Base-by-base conservation (phyloP, 2,797 vertebrate species). In the Vespertilio murinus region DNA sequence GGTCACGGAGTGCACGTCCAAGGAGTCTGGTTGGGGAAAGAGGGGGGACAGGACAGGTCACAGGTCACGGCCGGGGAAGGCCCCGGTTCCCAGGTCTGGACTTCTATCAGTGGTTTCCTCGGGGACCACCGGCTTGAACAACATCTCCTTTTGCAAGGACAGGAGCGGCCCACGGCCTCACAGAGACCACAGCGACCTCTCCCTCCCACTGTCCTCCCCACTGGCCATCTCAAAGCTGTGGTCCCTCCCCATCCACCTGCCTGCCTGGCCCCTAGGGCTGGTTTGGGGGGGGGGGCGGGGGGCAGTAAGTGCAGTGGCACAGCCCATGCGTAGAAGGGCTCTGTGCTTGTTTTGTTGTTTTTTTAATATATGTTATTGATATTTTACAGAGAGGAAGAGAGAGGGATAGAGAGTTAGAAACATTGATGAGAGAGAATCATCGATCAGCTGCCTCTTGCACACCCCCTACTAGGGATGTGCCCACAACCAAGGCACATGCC, bases 1-100 rank as follows among this genome's bases (percentile, higher is more conserved):
- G 0, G 99, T 99, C 96, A 99, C 99, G 0, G 99, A 99, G 96
- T 99, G 99, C 96, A 99, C 98, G 87, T 99, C 99, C 98, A 99
- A 93, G 94, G 98, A 96, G 96, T 99, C 99, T 99, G 88, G 96
- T 0, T 52, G 74, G 67, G 79, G 69, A 20, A 92, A 9, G 28
- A 95, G 25, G 65, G 35, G 61, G 47, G 30, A 42, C 9, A 85
- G 49, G 33, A 47, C 45, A 14, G 45, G 45, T 42, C 42, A 35
- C 74, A 33, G 42, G 70, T 85, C 40, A 64, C 71, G 83, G 83
- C 8, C 49, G 74, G 70, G 91, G 49, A 75, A 61, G 70, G 42
- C 85, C 52, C 17, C 20, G 45, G 97, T 95, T 97, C 98, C 96
- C 47, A 98, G 96, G 91, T 97, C 97, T 61, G 70, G 85, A 40